Conservation (phyloP, 2,888 invertebrate species). For the Cephus nigrinus region DNA sequence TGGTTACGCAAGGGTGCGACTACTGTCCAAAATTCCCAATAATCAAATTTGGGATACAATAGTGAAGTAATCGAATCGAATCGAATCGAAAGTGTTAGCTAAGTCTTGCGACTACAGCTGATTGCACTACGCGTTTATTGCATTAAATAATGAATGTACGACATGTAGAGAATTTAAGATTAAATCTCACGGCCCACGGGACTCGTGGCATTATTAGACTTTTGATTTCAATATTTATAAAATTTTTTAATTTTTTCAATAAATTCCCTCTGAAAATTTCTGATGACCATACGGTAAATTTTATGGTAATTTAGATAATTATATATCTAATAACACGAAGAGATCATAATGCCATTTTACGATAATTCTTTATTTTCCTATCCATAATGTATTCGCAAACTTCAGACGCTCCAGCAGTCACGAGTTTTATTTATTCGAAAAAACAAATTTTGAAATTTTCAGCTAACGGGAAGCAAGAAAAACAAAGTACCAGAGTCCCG, state of each 20-base stretch:
- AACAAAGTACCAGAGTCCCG: neutral
- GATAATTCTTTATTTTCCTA: neutral
- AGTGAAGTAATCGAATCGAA: constrained; percentile 18
- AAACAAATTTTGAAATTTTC: neutral
- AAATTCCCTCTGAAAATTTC: neutral
- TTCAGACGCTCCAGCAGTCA: neutral
- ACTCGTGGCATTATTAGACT: neutral
- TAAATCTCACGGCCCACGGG: constrained; percentile 12
- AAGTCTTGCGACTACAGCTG: constrained; percentile 47
- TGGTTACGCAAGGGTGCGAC: neutral
- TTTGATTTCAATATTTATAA: neutral
- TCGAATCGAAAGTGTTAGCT: constrained; percentile 36
- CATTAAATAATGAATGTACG: constrained; percentile 42
- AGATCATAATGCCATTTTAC: neutral
- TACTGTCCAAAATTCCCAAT: constrained; percentile 4
- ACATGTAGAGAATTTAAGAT: constrained; percentile 43
- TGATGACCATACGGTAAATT: neutral
- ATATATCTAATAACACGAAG: neutral
- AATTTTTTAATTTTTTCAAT: neutral
- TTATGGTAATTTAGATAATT: neutral
- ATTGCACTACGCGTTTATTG: constrained; percentile 54
- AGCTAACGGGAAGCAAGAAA: neutral
- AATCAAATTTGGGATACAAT: neutral
- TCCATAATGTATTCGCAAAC: neutral
- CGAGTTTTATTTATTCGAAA: neutral